phyloP scores from a whole-genome alignment of 2,113 vertebrate genomes.

The Probosciger aterrimus region DNA sequence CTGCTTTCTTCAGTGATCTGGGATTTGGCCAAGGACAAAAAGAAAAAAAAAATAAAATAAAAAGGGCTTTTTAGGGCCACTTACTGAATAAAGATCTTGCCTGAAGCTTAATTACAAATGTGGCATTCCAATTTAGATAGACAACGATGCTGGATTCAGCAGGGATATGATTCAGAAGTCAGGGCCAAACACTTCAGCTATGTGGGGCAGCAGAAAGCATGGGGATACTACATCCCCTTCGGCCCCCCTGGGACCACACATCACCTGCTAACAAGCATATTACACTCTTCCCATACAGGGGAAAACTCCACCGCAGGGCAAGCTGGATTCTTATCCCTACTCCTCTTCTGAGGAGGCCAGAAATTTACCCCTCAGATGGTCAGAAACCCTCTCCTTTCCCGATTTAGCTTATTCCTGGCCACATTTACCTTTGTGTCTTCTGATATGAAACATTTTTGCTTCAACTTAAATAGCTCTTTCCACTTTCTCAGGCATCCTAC shows the following conservation, averaged over 20 bases:
- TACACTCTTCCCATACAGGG: not conserved
- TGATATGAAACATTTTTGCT: constrained; percentile 14
- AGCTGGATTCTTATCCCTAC: not conserved
- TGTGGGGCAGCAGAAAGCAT: not conserved
- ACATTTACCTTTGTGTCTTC: constrained; percentile 3
- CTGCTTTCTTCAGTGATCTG: constrained; percentile 28
- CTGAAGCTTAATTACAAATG: constrained; percentile 34
- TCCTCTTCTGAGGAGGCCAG: not conserved
- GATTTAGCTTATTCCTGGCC: not conserved
- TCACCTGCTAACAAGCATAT: not conserved
- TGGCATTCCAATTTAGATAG: not conserved
- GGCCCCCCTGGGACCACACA: not conserved
- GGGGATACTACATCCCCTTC: not conserved
- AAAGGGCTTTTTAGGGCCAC: not conserved
- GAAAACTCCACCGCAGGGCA: not conserved
- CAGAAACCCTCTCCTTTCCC: not conserved
- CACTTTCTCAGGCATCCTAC: not conserved
- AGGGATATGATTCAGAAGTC: not conserved
- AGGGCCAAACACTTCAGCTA: not conserved
- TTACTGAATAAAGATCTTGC: constrained; percentile 19
- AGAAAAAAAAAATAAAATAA: not conserved
- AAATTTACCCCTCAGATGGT: not conserved
- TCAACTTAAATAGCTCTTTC: not conserved
- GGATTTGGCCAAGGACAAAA: constrained; percentile 16
- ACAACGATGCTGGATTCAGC: not conserved